phyloP scores from a whole-genome alignment of 2,888 invertebrate genomes.

The Argyresthia goedartella region DNA sequence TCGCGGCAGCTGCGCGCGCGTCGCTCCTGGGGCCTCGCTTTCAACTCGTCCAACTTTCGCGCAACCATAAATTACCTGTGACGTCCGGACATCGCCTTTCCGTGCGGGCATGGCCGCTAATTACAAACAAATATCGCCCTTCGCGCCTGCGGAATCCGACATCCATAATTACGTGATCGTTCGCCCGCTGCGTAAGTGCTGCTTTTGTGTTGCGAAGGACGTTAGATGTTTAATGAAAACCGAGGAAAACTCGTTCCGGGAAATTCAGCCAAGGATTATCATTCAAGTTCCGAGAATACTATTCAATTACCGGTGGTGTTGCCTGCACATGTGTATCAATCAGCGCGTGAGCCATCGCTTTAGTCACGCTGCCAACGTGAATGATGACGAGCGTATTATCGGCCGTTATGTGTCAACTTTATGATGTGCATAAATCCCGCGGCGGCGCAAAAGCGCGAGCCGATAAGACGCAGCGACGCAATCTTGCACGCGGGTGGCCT shows the following conservation, averaged over 20 bases:
- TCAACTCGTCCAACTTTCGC: slow-evolving; percentile 19
- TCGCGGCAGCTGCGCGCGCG: slow-evolving; percentile 32
- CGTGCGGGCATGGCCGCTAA: slow-evolving; percentile 36
- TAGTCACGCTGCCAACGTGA: slow-evolving; percentile 20
- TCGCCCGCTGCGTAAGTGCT: slow-evolving; percentile 25
- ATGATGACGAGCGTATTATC: slow-evolving; percentile 23
- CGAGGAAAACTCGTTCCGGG: background rate
- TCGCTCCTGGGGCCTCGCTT: slow-evolving; percentile 1
- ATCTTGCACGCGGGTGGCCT: slow-evolving; percentile 1
- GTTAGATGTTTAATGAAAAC: background rate
- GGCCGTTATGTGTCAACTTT: slow-evolving; percentile 29
- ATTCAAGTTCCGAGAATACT: slow-evolving; percentile 5
- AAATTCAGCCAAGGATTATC: background rate
- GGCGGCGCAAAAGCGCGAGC: slow-evolving; percentile 11
- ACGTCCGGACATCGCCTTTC: slow-evolving; percentile 38
- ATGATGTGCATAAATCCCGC: slow-evolving; percentile 36
- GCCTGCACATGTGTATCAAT: slow-evolving; percentile 3
- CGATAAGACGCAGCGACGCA: background rate
- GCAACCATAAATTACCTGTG: slow-evolving; percentile 45
- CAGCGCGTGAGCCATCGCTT: slow-evolving; percentile 13
- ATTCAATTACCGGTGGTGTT: slow-evolving; percentile 1
- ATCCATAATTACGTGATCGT: slow-evolving; percentile 37
- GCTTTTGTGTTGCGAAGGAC: slow-evolving; percentile 6
- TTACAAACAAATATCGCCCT: slow-evolving; percentile 55
- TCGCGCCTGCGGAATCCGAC: slow-evolving; percentile 30